phyloP scores from a whole-genome alignment of 2,797 vertebrate genomes.

The Schizothorax lantsangensis region DNA sequence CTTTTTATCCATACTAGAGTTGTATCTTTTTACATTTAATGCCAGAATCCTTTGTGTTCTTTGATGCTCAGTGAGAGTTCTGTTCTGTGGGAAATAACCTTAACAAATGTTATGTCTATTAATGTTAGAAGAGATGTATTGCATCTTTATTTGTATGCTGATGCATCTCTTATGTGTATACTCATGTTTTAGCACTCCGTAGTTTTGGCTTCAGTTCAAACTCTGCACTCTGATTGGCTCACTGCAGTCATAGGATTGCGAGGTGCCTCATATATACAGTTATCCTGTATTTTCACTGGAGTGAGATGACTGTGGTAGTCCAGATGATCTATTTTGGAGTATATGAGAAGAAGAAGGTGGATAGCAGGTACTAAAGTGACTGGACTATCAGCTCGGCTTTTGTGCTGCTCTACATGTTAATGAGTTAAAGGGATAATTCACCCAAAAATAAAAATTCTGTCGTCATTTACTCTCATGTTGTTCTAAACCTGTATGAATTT shows the following conservation, averaged over 20 bases:
- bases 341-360: neutral
- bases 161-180: neutral
- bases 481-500: neutral
- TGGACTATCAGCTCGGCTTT: neutral
- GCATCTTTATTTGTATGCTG: neutral
- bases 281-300: neutral
- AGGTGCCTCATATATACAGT: neutral
- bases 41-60: neutral
- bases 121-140: constrained; percentile 3
- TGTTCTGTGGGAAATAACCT: constrained; percentile 7
- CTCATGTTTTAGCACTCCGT: constrained; percentile 3
- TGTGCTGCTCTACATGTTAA: neutral
- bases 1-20: constrained; percentile 15
- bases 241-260: constrained; percentile 19
- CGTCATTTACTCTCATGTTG: neutral
- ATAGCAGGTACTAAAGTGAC: neutral
- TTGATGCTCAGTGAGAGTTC: neutral
- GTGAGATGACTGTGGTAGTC: neutral
- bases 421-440: neutral
- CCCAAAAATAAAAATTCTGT: neutral
- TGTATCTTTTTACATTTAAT: neutral
- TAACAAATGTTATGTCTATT: constrained; percentile 3
- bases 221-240: constrained; percentile 17
- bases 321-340: neutral
- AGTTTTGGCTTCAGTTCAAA: constrained; percentile 37